Evolutionary conservation across 2,113 vertebrate species (phyloP).

Genomic region (Pelusios castaneus): DNA sequence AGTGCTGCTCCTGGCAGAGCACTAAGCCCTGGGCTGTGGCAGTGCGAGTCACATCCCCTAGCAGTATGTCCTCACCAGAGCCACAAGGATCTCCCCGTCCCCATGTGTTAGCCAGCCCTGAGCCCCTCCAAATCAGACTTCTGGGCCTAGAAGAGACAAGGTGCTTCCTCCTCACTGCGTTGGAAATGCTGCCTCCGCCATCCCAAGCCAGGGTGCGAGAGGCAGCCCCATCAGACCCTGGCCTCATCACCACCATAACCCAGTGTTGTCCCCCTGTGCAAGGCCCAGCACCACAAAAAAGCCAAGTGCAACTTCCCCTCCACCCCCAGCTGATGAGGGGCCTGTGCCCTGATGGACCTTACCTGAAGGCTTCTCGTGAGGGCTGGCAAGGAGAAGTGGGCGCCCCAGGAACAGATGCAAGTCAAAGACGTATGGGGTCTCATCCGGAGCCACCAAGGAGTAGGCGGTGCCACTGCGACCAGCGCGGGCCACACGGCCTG

Average conservation of each 20-base stretch:
- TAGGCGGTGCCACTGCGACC: constrained; percentile 89
- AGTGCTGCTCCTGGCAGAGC: neutral
- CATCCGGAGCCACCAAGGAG: constrained; percentile 90
- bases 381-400: constrained; percentile 77
- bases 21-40: neutral
- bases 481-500: constrained; percentile 93
- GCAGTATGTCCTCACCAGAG: neutral
- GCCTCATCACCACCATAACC: neutral
- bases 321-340: neutral
- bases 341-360: neutral
- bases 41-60: neutral
- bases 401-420: constrained; percentile 93
- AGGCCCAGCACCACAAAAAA: rapidly evolving
- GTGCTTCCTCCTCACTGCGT: no score
- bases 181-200: neutral
- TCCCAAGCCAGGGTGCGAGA: neutral
- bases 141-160: neutral
- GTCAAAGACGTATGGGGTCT: constrained; percentile 90
- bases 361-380: constrained; percentile 78
- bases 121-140: neutral
- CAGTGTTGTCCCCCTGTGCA: rapidly evolving
- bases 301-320: neutral
- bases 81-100: no score
- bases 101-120: neutral
- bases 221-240: neutral